phyloP scores from a whole-genome alignment of 2,113 vertebrate species.

The Malaclemys terrapin region DNA sequence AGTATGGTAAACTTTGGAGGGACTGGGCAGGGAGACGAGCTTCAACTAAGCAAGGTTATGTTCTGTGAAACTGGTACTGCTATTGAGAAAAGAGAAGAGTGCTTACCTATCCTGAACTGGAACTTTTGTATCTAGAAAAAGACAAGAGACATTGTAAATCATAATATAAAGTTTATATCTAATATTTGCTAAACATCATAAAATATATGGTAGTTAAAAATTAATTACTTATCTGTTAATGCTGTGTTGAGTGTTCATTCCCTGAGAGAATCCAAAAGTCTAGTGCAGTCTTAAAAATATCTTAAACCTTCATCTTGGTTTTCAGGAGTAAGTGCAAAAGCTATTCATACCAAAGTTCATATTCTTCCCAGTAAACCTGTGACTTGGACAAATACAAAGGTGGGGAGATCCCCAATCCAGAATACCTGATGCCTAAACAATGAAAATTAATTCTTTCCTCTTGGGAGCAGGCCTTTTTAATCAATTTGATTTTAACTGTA shows the following conservation, averaged over 20 bases:
- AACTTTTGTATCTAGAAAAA: constrained; percentile 19
- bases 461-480: neutral
- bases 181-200: neutral
- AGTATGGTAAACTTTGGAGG: neutral
- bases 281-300: neutral
- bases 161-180: neutral
- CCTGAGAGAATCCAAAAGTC: neutral
- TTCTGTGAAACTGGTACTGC: neutral
- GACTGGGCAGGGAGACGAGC: neutral
- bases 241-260: neutral
- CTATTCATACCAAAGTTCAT: neutral
- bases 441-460: neutral
- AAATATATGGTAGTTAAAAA: neutral
- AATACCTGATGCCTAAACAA: neutral
- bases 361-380: neutral
- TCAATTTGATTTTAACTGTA: neutral
- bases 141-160: neutral
- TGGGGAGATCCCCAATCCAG: neutral
- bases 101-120: constrained; percentile 58
- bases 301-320: neutral
- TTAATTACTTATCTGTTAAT: constrained; percentile 43
- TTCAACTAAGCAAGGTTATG: neutral
- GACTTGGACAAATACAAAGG: neutral
- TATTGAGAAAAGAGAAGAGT: constrained; percentile 6
- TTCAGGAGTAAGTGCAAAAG: neutral